Base-by-base conservation (phyloP, 2,113 vertebrate genomes). In the Sardina pilchardus region DNA sequence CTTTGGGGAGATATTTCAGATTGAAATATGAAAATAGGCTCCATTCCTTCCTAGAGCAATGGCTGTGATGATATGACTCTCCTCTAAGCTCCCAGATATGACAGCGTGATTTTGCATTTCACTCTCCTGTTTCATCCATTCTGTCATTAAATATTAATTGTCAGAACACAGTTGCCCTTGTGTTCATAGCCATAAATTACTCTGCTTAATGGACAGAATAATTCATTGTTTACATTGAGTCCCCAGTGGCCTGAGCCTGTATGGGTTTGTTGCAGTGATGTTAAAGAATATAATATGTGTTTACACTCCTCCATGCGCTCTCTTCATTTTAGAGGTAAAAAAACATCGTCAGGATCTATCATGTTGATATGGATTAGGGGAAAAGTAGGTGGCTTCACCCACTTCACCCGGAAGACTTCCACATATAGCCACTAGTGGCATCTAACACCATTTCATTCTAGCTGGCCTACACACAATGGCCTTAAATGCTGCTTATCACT, bases 191-290 rank as follows among this genome's bases (percentile, higher is more conserved):
- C 21, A 87, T 59, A 26, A 63, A 81, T 82, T 80, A 80, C 85
- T 87, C 81, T 82, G 53, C 59, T 80, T 82, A 75, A 82, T 80
- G 59, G 45, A 80, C 78, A 50, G 81, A 85, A 80, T 80, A 82
- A 81, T 83, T 82, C 48, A 59, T 34, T 83, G 48, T 78, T 78
- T 78, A 78, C 71, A 78, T 71, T 78, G 34, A 3, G 30, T 78
- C 48, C 50, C 82, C 30, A 36, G 82, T 56, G 17, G 48, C 14
- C 63, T 56, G 53, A 7, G 50, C 50, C 19, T 36, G 50, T 83
- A 19, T 83, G 63, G 42, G 0, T 34, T 45, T 4, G 43, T 42
- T 17, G 30, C 71, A 78, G 12, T 78, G 71, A 34, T 78, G 71
- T 78, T 78, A 78, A 30, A 75, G 47, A 50, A 45, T 43, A 42